Base-by-base conservation (phyloP, 1,140 invertebrate species). In the Magallana gigas region DNA sequence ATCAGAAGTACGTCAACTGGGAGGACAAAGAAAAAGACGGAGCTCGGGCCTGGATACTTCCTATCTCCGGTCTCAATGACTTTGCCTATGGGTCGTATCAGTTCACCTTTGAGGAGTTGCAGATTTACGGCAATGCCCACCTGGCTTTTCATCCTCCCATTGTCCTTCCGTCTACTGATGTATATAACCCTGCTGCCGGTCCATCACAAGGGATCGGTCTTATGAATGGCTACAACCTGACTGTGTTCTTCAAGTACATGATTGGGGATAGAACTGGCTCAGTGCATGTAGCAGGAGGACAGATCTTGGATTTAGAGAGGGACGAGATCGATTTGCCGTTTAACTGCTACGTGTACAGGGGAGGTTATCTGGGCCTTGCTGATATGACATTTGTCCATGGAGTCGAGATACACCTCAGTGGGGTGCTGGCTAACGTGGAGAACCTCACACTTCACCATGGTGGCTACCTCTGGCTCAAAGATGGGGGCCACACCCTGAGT, bases 211-310 rank as follows among this genome's bases (percentile, higher is more conserved):
- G 48, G 36, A 29, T 57, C 7, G 68, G 68, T 16, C 6, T 57
- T 3, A 48, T 36, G n/a, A 56, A 83, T 48, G 87, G 87, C 57
- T 91, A 91, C 48, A 91, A 91, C 86, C 89, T 93, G 18, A 91
- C 87, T 8, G 60, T 93, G 36, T 92, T 92, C 85, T 93, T 92
- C 88, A 92, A 91, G 83, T 92, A 92, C 87, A 93, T 93, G 92
- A 93, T 93, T 64, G 92, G 92, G 11, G 92, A 93, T 84, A 82
- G 92, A 23, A 92, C 89, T 12, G 92, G 92, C 6, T 86, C 91
- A 1, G 91, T 93, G 9, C 92, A 93, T 87, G 85, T 92, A 7
- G 90, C 88, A 1, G 87, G 88, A 12, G 85, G 85, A 36, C 92
- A 93, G 84, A 87, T 88, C 0, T 87, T 93, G 88, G 91, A 93